Base-by-base conservation (phyloP, 1,140 invertebrate genomes). In the Holcopasites calliopsidis region DNA sequence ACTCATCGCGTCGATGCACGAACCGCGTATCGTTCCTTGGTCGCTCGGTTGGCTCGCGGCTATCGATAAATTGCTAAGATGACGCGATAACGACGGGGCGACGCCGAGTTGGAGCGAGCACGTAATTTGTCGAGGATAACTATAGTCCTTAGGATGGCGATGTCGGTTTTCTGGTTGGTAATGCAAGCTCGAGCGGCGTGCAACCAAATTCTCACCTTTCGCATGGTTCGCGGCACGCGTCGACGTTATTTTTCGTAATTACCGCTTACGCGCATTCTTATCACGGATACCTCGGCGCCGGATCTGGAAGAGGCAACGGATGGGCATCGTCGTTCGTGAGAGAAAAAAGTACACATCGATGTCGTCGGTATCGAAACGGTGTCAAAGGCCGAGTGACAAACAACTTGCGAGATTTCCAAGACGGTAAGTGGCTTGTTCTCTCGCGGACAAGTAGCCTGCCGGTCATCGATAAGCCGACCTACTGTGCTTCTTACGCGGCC, bases 391-490 rank as follows among this genome's bases (percentile, higher is more conserved):
- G 66, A 71, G 49, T 71, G 66, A 71, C 49, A 71, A 76, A 76
- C 74, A 50, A 60, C 54, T 40, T n/a, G 42, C 42, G 54, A 75
- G 73, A 61, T 31, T 61, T 65, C 54, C 33, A 68, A 70, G n/a
- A n/a, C 73, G 38, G 72, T 79, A 79, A 76, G 69, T 80, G 65
- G 77, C 77, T 85, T 84, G 86, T 87, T 87, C 84, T 75, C 77
- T 65, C 61, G 81, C 82, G 85, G 82, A 83, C 85, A 89, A 89
- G 87, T 88, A 89, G 87, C 85, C 79, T 83, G 64, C 70, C 71
- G 85, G 85, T 87, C 88, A 89, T 90, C 88, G 88, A 89, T 90
- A 89, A 88, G 81, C 87, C 77, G 82, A 79, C 82, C 80, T 85
- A 87, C 83, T 79, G 77, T 78, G 74, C 80, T 83, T 84, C 87